These are phyloP conservation scores for Yponomeuta cagnagella DNA, from an alignment of 2,888 invertebrate genomes.

Conservation along the genomic window DNA sequence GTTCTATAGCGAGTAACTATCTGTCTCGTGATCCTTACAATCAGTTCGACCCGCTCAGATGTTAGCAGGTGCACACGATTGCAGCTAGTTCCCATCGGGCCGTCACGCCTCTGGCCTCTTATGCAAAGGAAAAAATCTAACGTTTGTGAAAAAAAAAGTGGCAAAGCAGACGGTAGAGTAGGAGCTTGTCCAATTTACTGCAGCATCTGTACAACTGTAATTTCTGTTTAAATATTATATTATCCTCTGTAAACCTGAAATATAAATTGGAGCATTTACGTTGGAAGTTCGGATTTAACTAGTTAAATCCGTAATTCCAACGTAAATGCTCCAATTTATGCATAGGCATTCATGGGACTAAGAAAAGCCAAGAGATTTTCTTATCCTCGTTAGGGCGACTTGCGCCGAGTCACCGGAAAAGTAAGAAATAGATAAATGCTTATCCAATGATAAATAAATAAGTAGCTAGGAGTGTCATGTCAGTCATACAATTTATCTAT, in stretches of 20 bases:
- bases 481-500: no score
- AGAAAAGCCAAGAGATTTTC: not conserved
- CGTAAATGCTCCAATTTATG: no score
- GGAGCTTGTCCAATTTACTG: not conserved
- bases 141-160: not conserved
- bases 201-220: not conserved
- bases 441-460: no score
- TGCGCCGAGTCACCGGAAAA: no score
- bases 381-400: not conserved
- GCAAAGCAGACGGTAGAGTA: not conserved
- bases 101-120: not conserved
- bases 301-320: not conserved
- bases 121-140: not conserved
- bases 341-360: not conserved
- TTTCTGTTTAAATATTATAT: not conserved
- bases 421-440: no score
- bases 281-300: not conserved
- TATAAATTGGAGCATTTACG: not conserved
- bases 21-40: conserved; percentile 1
- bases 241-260: not conserved
- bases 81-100: not conserved
- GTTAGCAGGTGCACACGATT: not conserved
- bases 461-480: no score
- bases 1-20: not conserved
- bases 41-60: not conserved